Percentiles rank a stretch among this genome's conserved stretches.
Conservation (phyloP, 1,140 invertebrate genomes). For the Scylla paramamosain region DNA sequence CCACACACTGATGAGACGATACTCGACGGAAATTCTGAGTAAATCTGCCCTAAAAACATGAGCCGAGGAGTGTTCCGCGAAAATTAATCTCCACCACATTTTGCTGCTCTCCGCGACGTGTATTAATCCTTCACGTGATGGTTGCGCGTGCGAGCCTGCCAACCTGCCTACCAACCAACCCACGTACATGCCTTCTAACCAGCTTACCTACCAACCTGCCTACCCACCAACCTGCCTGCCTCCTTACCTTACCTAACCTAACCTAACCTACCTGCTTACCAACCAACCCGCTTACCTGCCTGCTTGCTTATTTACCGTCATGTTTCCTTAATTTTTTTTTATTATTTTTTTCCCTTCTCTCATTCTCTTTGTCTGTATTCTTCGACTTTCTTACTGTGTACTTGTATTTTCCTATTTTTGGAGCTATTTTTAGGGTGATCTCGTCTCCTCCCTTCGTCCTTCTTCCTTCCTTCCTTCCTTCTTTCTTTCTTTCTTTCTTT, state of each 20-base stretch:
- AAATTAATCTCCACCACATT: conserved; percentile 23
- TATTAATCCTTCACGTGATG: too few relatives aligned
- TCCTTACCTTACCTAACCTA: background rate
- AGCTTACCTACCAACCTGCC: background rate
- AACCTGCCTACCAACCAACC: too few relatives aligned
- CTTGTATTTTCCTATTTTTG: too few relatives aligned
- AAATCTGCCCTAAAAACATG: background rate
- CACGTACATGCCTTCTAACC: too few relatives aligned
- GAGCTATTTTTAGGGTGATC: too few relatives aligned
- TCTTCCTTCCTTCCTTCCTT: background rate
- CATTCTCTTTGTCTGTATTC: background rate
- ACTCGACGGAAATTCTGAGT: background rate
- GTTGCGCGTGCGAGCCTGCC: too few relatives aligned
- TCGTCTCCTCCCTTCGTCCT: too few relatives aligned
- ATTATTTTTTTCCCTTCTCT: background rate
- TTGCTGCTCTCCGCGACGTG: background rate
- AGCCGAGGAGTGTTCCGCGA: background rate
- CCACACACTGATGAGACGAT: conserved; percentile 10
- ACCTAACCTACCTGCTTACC: background rate
- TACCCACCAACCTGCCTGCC: background rate
- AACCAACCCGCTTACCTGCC: background rate
- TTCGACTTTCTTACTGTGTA: background rate
- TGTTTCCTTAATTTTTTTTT: background rate
- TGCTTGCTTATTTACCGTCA: background rate
- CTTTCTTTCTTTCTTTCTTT: too few relatives aligned